Base-by-base conservation (phyloP, 2,888 invertebrate genomes). In the Protodeltote pygarga region DNA sequence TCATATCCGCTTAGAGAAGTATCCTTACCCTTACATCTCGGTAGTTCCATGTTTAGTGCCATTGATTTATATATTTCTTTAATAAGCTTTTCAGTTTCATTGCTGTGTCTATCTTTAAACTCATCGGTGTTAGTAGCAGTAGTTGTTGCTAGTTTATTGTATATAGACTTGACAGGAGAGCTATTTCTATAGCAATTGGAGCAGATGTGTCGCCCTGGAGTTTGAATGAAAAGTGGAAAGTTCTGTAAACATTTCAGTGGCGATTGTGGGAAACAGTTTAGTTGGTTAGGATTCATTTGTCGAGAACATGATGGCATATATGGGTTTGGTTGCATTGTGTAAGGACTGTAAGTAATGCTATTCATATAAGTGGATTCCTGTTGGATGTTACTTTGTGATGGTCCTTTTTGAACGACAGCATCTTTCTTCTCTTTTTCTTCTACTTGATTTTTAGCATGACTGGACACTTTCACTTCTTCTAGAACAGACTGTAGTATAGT, bases 1-100 rank as follows among this genome's bases (percentile, higher is more conserved):
- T 71, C 71, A 33, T 61, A 72, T 41, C 77, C 76, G 34, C 71
- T 79, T 2, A 50, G 37, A 1, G 83, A 77, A 5, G 73, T 70
- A 16, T 76, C 77, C 61, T 81, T 82, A n/a, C 65, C n/a, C n/a
- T n/a, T n/a, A n/a, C n/a, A n/a, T n/a, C n/a, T 65, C 1, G 77
- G 72, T 17, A 66, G 59, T 9, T 80, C 79, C 53, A 81, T 48
- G 32, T 79, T 79, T 3, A 83, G 47, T 11, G 86, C 81, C 52
- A 90, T 76, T 0, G 90, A 88, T 51, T 87, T 88, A 63, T 91
- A 90, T 67, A 90, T 90, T 70, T 90, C 89, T 62, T 86, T 83
- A 13, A 90, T 89, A 14, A 90, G 71, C 42, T 82, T 82, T 25
- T 87, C 79, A 1, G 89, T 87, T 77, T 89, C 89, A 27, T 74